Evolutionary conservation across 2,113 vertebrate species (phyloP), one percentile per base, ranked within the genome.

Genomic region (Clarias magur): DNA sequence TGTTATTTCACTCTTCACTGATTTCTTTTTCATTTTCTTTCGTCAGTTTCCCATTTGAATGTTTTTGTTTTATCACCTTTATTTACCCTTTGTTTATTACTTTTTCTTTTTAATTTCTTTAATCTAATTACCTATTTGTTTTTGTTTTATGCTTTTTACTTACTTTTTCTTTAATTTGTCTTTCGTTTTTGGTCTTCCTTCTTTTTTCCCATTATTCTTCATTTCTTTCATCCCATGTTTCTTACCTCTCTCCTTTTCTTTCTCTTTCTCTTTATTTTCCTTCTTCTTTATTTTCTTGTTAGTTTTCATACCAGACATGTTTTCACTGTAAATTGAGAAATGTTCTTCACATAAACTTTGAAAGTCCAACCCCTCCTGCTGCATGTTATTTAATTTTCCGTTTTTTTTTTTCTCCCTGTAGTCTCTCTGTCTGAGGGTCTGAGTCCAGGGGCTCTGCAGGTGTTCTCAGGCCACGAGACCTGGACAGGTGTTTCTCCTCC

Each of bases 401-500:
- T 54, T 13, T 84, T 53, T 87, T 30, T 73, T 48, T 42, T 8
- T 48, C 7, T 34, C 2, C 3, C 82, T 82, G 6, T 42, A 92
- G 91, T 92, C 54, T 88, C 89, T 68, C 89, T 92, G 16, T 90
- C 96, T 90, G 96, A 97, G 86, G 95, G 82, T 91, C 78, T 89
- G 87, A 93, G 94, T 63, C 93, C 92, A 90, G 95, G 90, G 80
- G 94, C 95, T 17, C 93, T 98, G 83, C 97, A 96, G 93, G 93
- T 97, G 82, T 95, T 96, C 86, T 92, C 96, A 23, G 94, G 94
- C 92, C 93, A 96, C 0, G 97, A 98, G 19, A 93, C 93, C 82
- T 98, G 97, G 97, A 94, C 95, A 73, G 89, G 94, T 83, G 90
- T 97, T 67, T 92, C 94, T 96, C 23, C 91, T 95, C 42, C 90